Base-by-base conservation (phyloP, 2,888 invertebrate species). In the Mesorhabditis sp. region DNA sequence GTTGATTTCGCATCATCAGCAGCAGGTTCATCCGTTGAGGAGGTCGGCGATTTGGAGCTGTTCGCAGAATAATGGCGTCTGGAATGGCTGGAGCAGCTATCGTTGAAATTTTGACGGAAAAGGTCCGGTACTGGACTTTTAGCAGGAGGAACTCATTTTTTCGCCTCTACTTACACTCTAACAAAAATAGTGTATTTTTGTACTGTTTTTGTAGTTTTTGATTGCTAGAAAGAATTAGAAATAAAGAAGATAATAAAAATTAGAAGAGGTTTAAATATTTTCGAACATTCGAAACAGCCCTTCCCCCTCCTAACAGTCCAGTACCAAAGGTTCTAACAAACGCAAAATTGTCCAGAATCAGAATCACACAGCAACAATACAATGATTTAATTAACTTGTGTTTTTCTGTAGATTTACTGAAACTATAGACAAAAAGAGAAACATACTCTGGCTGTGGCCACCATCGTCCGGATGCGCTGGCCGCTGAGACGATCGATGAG, bases 361-460 rank as follows among this genome's bases (percentile, higher is more conserved):
- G 28, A 28, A 28, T 1, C 28, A 28, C 28, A 28, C 28, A 28
- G 28, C 28, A 28, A 28, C 28, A 28, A 28, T 28, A 28, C 28
- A 28, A 28, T 28, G 28, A 28, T 28, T 28, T 28, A 28, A 28
- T 28, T 28, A 28, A 28, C 28, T 28, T 28, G 28, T 28, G 28
- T 28, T 28, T 28, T 28, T 28, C 28, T 28, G 2, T 28, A 28
- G 28, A 28, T 28, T 28, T 28, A 28, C 28, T 13, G 28, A 61
- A 3, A 61, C 4, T n/a, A 42, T n/a, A 44, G 66, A 66, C 3
- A 58, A 64, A 64, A 65, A 65, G 41, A 66, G 67, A 70, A 68
- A 80, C 83, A 80, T 62, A 83, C 83, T 72, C 74, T 61, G 83
- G 83, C 66, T 83, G 83, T n/a, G 83, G 81, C 68, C 73, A 83